Conservation (phyloP, 2,797 vertebrate genomes). For the Tenualosa ilisha region DNA sequence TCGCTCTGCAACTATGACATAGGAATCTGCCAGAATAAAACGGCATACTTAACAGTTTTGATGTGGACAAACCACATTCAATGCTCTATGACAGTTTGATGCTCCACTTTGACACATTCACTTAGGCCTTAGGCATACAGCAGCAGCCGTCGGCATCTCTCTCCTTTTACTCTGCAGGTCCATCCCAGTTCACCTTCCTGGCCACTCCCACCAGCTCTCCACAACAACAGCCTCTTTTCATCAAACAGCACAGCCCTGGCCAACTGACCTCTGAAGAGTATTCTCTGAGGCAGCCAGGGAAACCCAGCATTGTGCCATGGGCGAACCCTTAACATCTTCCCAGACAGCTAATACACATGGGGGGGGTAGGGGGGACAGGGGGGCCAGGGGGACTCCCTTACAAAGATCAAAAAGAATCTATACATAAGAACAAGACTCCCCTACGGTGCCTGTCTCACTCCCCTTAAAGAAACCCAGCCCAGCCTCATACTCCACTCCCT, state of each 20-base stretch:
- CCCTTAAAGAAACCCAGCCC: background rate
- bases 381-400: background rate
- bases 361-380: background rate
- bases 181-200: background rate
- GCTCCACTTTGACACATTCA: background rate
- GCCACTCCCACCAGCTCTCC: slow-evolving; percentile 1
- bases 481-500: background rate
- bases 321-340: background rate
- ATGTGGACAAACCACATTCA: too few relatives aligned
- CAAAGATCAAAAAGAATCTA: slow-evolving; percentile 10
- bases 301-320: background rate
- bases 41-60: too few relatives aligned
- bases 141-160: background rate
- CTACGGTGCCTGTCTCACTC: background rate
- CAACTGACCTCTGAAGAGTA: background rate
- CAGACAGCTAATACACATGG: background rate
- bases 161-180: background rate
- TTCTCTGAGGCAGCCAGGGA: background rate
- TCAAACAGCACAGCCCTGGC: background rate
- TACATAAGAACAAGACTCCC: background rate
- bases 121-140: background rate
- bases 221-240: slow-evolving; percentile 11
- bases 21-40: too few relatives aligned
- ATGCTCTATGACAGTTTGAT: too few relatives aligned
- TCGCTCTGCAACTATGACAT: too few relatives aligned